phyloP scores from a whole-genome alignment of 2,888 invertebrate genomes.

The Pachydiplax longipennis region DNA sequence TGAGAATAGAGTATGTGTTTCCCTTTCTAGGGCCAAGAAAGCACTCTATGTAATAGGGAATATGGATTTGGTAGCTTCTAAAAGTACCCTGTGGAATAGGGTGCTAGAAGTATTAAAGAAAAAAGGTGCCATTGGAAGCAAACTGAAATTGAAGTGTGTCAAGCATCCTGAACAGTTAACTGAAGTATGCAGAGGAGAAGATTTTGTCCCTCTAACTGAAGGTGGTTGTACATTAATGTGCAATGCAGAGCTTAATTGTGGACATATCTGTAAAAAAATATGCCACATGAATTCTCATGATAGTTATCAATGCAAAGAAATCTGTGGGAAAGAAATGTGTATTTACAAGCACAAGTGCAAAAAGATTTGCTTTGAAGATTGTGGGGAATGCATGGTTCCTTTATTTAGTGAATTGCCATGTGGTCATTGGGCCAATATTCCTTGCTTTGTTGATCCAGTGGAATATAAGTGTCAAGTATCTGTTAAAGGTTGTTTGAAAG shows the following conservation, averaged over 20 bases:
- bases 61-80: constrained; percentile 65
- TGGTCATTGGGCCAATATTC: constrained; percentile 59
- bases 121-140: constrained; percentile 64
- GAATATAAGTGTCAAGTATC: constrained; percentile 57
- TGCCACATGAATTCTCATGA: constrained; percentile 58
- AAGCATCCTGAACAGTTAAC: constrained; percentile 50
- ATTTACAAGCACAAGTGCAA: constrained; percentile 62
- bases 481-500: neutral
- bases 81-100: constrained; percentile 66
- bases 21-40: constrained; percentile 75
- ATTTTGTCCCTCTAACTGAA: constrained; percentile 51
- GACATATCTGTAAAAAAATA: constrained; percentile 57
- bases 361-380: constrained; percentile 61
- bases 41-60: constrained; percentile 81
- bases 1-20: constrained; percentile 78
- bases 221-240: constrained; percentile 58
- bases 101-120: constrained; percentile 62
- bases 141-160: constrained; percentile 59
- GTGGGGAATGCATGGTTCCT: constrained; percentile 60
- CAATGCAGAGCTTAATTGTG: constrained; percentile 56
- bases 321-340: constrained; percentile 49
- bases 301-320: constrained; percentile 53
- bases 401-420: constrained; percentile 60
- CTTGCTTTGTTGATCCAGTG: constrained; percentile 59
- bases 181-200: constrained; percentile 48